Conservation (phyloP, 2,113 vertebrate genomes). For the Ameiurus melas region DNA sequence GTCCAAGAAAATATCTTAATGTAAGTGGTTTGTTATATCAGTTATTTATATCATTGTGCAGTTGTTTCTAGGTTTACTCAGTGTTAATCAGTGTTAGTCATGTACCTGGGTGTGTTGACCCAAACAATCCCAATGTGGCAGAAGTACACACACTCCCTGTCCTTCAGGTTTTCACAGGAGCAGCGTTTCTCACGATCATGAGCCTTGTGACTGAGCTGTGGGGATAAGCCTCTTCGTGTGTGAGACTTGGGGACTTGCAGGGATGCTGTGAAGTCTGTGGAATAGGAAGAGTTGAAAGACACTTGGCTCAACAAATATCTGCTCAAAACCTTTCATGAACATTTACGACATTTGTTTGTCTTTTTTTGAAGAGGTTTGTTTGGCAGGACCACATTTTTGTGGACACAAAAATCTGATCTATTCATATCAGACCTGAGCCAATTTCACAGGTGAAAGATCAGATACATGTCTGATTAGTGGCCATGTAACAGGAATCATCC, state of each 20-base stretch:
- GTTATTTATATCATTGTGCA: not conserved
- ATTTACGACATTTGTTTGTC: not conserved
- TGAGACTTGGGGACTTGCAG: constrained; percentile 27
- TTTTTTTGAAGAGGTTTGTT: not conserved
- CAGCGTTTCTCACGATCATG: constrained; percentile 70
- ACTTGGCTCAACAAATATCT: not conserved
- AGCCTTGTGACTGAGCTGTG: constrained; percentile 43
- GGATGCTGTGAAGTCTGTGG: constrained; percentile 51
- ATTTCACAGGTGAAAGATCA: not conserved
- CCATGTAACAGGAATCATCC: not conserved
- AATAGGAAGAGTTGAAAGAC: not conserved
- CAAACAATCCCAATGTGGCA: constrained; percentile 80
- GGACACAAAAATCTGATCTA: not conserved
- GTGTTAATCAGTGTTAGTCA: not conserved
- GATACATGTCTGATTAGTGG: not conserved
- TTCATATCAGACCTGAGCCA: not conserved
- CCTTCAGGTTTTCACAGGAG: constrained; percentile 78
- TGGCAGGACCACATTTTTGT: not conserved
- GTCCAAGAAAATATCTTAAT: not conserved
- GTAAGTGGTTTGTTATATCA: not conserved
- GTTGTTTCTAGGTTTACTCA: not conserved
- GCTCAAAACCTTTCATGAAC: not conserved
- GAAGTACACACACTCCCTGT: constrained; percentile 80
- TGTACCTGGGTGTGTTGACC: constrained; percentile 76
- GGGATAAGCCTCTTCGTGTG: constrained; percentile 36